Percentiles rank a stretch among this genome's conserved stretches.
These are phyloP conservation scores for Caenorhabditis elegans DNA, from an alignment of 1,140 invertebrate genomes.

Conservation along the genomic window DNA sequence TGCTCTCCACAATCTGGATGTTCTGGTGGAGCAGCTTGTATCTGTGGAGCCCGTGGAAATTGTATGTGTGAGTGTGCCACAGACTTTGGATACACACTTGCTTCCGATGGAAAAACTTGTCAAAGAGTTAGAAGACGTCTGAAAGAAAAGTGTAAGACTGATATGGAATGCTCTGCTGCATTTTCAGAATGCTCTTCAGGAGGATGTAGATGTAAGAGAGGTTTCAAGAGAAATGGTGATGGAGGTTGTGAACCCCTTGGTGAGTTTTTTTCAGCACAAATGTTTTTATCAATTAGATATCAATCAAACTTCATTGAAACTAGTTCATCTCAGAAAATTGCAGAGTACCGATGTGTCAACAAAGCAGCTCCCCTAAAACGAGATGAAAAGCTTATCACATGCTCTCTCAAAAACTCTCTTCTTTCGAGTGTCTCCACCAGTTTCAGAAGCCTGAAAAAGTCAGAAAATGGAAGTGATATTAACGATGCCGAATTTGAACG, in stretches of 20 bases:
- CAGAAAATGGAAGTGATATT: neutral
- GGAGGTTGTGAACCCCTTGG: slow-evolving; percentile 59
- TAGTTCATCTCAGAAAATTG: neutral
- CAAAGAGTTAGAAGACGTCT: slow-evolving; percentile 51
- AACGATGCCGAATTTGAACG: slow-evolving; percentile 7
- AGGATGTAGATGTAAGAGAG: slow-evolving; percentile 58
- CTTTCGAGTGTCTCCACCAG: neutral
- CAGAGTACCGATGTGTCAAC: slow-evolving; percentile 53
- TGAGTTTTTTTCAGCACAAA: slow-evolving; percentile 9
- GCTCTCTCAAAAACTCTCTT: slow-evolving; percentile 30
- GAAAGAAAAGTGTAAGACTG: slow-evolving; percentile 57
- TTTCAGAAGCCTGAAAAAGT: slow-evolving; percentile 11
- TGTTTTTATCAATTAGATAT: too few relatives aligned
- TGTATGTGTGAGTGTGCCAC: slow-evolving; percentile 55
- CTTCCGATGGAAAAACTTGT: slow-evolving; percentile 51
- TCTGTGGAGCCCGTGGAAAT: slow-evolving; percentile 7
- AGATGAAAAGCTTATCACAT: slow-evolving; percentile 47
- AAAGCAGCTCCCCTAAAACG: slow-evolving; percentile 47
- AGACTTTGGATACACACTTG: slow-evolving; percentile 55
- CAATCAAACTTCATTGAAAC: too few relatives aligned
- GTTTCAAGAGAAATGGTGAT: slow-evolving; percentile 56
- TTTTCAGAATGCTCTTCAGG: slow-evolving; percentile 56
- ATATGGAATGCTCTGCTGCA: slow-evolving; percentile 57
- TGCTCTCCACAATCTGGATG: slow-evolving; percentile 33
- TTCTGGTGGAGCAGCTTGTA: slow-evolving; percentile 41